Evolutionary conservation across 2,797 vertebrate genomes (phyloP).

Genomic region (Perdix hodgsoniae): DNA sequence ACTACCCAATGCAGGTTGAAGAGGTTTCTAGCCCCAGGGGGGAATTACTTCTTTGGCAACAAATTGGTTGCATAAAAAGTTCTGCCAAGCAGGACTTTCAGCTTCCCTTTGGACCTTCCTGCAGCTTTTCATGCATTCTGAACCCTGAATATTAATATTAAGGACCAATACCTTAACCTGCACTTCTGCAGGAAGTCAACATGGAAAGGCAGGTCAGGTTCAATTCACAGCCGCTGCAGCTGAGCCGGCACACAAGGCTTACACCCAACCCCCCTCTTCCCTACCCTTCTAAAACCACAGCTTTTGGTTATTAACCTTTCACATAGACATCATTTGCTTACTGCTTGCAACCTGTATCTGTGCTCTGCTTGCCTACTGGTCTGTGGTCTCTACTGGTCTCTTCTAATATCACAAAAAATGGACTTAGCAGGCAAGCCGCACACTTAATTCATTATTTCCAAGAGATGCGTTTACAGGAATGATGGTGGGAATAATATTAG

Average conservation of each 20-base stretch:
- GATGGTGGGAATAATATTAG: background rate
- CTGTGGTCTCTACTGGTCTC: background rate
- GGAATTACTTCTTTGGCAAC: background rate
- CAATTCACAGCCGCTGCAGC: background rate
- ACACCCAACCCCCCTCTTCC: background rate
- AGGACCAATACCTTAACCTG: background rate
- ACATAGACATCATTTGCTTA: background rate
- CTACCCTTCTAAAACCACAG: background rate
- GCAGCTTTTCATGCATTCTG: background rate
- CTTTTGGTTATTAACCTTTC: background rate
- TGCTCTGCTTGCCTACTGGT: background rate
- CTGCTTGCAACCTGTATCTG: background rate
- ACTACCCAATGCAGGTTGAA: background rate
- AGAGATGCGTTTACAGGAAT: background rate
- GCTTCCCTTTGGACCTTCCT: background rate
- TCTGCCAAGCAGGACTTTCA: background rate
- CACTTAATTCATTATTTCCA: background rate
- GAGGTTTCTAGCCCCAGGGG: background rate
- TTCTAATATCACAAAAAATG: background rate
- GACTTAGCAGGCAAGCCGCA: background rate
- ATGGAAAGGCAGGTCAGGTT: background rate
- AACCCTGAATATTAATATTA: background rate
- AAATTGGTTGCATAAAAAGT: fast-evolving
- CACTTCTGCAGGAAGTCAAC: background rate
- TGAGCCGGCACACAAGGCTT: background rate